Percentiles rank a stretch among this genome's conserved stretches.
These are phyloP conservation scores for Parasteatoda tepidariorum DNA, from an alignment of 1,140 invertebrate genomes.

Conservation along the genomic window DNA sequence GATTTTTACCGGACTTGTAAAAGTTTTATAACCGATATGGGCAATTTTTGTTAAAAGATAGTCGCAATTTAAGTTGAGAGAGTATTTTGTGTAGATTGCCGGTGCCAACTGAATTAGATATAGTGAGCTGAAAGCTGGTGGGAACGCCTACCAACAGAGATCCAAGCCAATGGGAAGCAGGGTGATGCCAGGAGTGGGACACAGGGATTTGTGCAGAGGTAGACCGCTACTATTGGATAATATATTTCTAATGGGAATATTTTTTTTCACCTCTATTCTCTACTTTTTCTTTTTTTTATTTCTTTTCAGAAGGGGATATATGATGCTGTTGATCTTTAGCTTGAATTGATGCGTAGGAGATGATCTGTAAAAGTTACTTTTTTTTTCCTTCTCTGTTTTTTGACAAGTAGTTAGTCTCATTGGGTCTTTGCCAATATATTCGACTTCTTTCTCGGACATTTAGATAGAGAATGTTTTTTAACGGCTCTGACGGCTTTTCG, in stretches of 20 bases:
- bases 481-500: too few relatives aligned
- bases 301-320: neutral
- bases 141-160: constrained; percentile 26
- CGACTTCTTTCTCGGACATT: too few relatives aligned
- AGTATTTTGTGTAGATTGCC: constrained; percentile 41
- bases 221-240: constrained; percentile 23
- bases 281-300: constrained; percentile 8
- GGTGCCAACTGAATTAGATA: constrained; percentile 59
- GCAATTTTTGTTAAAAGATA: constrained; percentile 53
- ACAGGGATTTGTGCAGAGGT: constrained; percentile 57
- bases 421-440: too few relatives aligned
- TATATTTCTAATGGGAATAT: constrained; percentile 10
- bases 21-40: neutral
- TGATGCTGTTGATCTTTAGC: constrained; percentile 20
- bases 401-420: too few relatives aligned
- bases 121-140: constrained; percentile 1
- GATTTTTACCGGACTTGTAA: constrained; percentile 13
- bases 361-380: too few relatives aligned
- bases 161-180: constrained; percentile 6
- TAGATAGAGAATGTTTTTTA: too few relatives aligned
- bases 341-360: neutral
- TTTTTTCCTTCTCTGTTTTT: too few relatives aligned
- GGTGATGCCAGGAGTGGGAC: neutral
- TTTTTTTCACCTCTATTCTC: neutral
- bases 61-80: constrained; percentile 58